Percentiles rank a stretch among this genome's conserved stretches.
These are phyloP conservation scores for Iphiclides podalirius DNA, from an alignment of 2,888 invertebrate species.

Conservation along the genomic window DNA sequence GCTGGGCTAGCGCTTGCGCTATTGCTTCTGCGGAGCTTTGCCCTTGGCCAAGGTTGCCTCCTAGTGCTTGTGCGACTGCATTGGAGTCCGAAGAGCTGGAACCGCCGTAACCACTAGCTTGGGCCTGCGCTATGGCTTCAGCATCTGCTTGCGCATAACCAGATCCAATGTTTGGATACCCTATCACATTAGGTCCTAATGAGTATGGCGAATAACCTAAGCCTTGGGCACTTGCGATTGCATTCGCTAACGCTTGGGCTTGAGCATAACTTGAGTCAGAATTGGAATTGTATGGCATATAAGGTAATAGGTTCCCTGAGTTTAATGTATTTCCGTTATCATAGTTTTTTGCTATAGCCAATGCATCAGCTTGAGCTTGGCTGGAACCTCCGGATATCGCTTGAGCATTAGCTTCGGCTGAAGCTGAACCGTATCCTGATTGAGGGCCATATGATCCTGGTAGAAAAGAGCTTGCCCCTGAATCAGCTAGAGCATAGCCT, in stretches of 20 bases:
- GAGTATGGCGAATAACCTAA: neutral
- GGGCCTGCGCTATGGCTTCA: constrained; percentile 15
- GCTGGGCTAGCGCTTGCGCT: constrained; percentile 8
- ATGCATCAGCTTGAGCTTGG: constrained; percentile 23
- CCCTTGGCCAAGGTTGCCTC: neutral
- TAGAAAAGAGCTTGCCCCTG: constrained; percentile 5
- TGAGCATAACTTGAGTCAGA: constrained; percentile 18
- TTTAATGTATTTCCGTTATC: neutral
- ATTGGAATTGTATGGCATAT: neutral
- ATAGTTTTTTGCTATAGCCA: constrained; percentile 4
- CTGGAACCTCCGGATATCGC: constrained; percentile 8
- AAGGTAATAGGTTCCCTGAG: neutral
- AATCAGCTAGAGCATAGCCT: constrained; percentile 20
- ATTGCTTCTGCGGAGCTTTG: constrained; percentile 5
- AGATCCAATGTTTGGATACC: constrained; percentile 11
- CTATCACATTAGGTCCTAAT: too few species aligned
- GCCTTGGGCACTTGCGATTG: constrained; percentile 4
- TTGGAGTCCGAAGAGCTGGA: constrained; percentile 10
- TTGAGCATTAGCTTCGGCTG: neutral
- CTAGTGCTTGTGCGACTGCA: constrained; percentile 1
- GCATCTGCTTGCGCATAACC: constrained; percentile 7
- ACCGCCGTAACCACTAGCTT: neutral
- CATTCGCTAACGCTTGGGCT: constrained; percentile 25
- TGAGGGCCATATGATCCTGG: neutral
- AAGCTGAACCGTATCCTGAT: constrained; percentile 2